Conservation (phyloP, 2,888 invertebrate genomes). For the Hypolimnas misippus region DNA sequence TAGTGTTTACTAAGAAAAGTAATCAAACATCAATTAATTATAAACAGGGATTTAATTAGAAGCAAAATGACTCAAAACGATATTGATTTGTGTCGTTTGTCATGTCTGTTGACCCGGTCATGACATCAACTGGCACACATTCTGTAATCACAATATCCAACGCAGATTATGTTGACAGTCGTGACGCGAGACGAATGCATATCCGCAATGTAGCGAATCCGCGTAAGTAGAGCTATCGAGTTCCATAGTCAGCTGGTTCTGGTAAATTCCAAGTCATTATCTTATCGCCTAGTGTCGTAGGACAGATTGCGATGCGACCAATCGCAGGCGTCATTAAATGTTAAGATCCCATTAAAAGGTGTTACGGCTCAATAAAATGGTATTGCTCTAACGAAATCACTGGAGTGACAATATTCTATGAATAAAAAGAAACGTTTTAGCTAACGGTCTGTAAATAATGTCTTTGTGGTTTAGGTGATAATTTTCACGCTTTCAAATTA, state of each 20-base stretch:
- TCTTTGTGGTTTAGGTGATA: conserved; percentile 11
- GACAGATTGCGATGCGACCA: conserved; percentile 22
- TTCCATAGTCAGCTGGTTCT: conserved; percentile 12
- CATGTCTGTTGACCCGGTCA: conserved; percentile 8
- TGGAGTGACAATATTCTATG: background rate
- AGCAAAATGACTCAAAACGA: conserved; percentile 1
- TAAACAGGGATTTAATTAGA: conserved; percentile 1
- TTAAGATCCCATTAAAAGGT: conserved; percentile 18
- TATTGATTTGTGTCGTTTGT: background rate
- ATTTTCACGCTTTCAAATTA: conserved; percentile 22
- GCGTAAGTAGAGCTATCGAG: background rate
- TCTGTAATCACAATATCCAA: conserved; percentile 7
- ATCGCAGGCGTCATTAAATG: conserved; percentile 18
- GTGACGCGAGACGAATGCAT: background rate
- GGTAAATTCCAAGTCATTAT: conserved; percentile 18
- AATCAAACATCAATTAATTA: background rate
- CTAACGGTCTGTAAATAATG: background rate
- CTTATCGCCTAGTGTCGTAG: conserved; percentile 13
- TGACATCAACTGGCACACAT: conserved; percentile 9
- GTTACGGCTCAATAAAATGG: conserved; percentile 8
- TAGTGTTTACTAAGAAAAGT: background rate
- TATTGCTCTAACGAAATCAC: conserved; percentile 4
- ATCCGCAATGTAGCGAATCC: conserved; percentile 16
- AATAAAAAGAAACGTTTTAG: background rate
- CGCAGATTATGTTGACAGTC: background rate